Conservation (phyloP, 2,797 vertebrate species). For the Chanos chanos region DNA sequence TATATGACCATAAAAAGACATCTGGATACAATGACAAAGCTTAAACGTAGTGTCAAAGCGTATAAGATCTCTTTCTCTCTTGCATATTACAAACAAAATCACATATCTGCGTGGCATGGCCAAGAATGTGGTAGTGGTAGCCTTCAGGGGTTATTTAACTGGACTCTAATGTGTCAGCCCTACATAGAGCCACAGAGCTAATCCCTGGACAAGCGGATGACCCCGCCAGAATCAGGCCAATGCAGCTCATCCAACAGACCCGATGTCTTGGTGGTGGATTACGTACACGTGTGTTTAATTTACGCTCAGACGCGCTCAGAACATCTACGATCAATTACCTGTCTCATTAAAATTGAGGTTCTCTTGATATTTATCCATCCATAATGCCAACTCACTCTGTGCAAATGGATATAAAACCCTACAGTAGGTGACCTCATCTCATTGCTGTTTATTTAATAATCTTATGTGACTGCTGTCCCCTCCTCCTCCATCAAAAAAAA, state of each 20-base stretch:
- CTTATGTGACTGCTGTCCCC: too few relatives aligned
- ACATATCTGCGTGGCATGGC: too few relatives aligned
- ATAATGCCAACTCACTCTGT: neutral
- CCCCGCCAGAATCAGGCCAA: neutral
- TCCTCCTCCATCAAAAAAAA: too few relatives aligned
- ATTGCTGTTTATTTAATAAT: too few relatives aligned
- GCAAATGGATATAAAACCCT: neutral
- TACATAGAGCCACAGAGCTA: neutral
- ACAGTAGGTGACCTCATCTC: too few relatives aligned
- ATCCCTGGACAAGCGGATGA: neutral
- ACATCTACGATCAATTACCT: constrained; percentile 21
- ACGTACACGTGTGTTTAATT: constrained; percentile 30
- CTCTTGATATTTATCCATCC: neutral
- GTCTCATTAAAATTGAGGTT: constrained; percentile 22
- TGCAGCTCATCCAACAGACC: constrained; percentile 15
- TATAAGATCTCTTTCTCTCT: too few relatives aligned
- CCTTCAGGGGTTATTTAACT: too few relatives aligned
- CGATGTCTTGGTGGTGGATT: constrained; percentile 38
- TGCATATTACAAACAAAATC: too few relatives aligned
- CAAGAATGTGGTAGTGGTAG: too few relatives aligned
- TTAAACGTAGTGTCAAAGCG: too few relatives aligned
- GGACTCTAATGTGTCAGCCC: neutral
- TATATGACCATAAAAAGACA: too few relatives aligned
- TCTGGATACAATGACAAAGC: too few relatives aligned
- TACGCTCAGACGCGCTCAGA: constrained; percentile 37